Evolutionary conservation across 1,140 invertebrate species (phyloP), one percentile per base, ranked within the genome.

Genomic region (Ctenoplectra terminalis): DNA sequence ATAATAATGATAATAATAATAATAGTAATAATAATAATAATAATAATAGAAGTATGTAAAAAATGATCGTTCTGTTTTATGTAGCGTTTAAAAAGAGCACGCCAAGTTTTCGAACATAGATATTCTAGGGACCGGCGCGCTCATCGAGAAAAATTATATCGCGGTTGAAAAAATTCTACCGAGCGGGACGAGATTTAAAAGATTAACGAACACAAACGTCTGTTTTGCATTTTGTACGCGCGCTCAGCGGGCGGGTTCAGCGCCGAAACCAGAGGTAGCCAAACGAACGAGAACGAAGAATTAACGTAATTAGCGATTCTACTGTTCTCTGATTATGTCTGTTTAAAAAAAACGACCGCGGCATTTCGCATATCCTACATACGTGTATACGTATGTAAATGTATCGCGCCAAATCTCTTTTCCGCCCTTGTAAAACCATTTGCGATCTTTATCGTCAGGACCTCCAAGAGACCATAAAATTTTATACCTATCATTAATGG

Each of bases 171-270:
- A 52, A n/a, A 23, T 43, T 8, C 5, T 20, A 37, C 37, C 61
- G n/a, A 46, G 11, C 63, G 61, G n/a, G 34, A 56, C n/a, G 37
- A 56, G 61, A 67, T 76, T 66, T 76, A 76, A 76, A 76, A 76
- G 61, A 76, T 76, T 43, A 76, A 76, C 74, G 74, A 67, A 76
- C 26, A 20, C 58, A 60, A 74, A 34, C 74, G 74, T 52, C 46
- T 66, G 74, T 76, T 66, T 76, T 76, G 61, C 61, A 67, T 76
- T 76, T 76, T 50, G 46, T 17, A n/a, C 1, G 69, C 69, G 50
- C 9, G 4, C 23, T 20, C 40, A 29, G 3, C n/a, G 1, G 26
- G 37, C 1, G 58, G n/a, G 40, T 34, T 31, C 46, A 37, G 20
- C 31, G 58, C 31, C 46, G 60, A 20, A 43, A 54, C 6, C 31